Percentiles rank a stretch among this genome's conserved stretches.
Conservation (phyloP, 2,888 invertebrate species). For the Sinohyriopsis cumingii region DNA sequence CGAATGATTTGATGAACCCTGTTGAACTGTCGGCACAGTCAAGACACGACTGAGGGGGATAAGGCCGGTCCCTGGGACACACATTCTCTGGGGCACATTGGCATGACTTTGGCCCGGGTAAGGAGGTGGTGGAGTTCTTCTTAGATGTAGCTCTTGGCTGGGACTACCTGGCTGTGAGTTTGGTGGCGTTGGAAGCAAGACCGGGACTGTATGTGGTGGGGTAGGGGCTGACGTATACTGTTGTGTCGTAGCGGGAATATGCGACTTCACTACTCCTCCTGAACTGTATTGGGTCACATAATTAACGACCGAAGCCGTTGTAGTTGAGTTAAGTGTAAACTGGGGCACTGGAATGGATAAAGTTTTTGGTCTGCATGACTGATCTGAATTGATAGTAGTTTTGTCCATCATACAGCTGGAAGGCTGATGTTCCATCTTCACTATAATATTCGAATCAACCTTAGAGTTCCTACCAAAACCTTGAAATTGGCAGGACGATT, state of each 20-base stretch:
- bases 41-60: constrained; percentile 26
- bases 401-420: constrained; percentile 39
- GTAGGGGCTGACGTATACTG: constrained; percentile 35
- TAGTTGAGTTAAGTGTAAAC: constrained; percentile 25
- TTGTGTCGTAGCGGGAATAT: constrained; percentile 17
- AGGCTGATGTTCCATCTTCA: constrained; percentile 39
- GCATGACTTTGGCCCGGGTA: constrained; percentile 51
- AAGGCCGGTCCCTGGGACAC: constrained; percentile 21
- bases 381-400: constrained; percentile 20
- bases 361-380: constrained; percentile 32
- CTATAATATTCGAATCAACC: constrained; percentile 34
- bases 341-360: constrained; percentile 49
- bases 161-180: constrained; percentile 65
- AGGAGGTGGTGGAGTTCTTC: constrained; percentile 62
- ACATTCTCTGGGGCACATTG: constrained; percentile 16
- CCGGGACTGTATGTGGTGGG: constrained; percentile 49
- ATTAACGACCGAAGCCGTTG: constrained; percentile 34
- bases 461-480: constrained; percentile 16
- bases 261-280: constrained; percentile 33
- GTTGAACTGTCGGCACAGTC: constrained; percentile 18
- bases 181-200: constrained; percentile 61
- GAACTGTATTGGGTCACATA: constrained; percentile 42
- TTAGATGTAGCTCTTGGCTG: constrained; percentile 43
- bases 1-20: constrained; percentile 38
- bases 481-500: constrained; percentile 58